These are phyloP conservation scores for Magallana angulata DNA, from an alignment of 1,140 invertebrate species.

Conservation along the genomic window DNA sequence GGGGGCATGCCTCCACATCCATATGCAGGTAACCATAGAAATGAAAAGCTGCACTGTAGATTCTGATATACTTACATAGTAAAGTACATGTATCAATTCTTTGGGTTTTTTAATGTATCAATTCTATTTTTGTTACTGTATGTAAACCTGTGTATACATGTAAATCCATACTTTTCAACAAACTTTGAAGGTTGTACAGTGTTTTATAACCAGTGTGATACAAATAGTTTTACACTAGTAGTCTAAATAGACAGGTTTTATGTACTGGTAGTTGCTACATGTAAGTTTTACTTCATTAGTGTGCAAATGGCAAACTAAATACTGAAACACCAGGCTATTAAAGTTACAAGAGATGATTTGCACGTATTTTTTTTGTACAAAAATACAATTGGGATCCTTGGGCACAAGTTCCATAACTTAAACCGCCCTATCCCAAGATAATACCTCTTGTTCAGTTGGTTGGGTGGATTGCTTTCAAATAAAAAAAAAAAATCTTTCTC, in stretches of 20 bases:
- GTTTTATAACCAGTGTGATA: not conserved
- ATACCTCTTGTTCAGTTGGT: no score
- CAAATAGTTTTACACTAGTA: not conserved
- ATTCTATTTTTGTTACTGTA: no score
- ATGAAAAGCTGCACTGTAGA: not conserved
- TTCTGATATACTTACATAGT: not conserved
- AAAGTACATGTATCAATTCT: not conserved
- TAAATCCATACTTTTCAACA: not conserved
- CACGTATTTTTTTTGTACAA: no score
- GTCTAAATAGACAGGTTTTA: slow-evolving; percentile 5
- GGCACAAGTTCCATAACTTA: no score
- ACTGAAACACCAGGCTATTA: no score
- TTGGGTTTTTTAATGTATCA: no score
- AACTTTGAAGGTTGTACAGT: not conserved
- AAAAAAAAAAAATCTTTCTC: no score
- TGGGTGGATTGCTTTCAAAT: no score
- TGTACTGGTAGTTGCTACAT: no score
- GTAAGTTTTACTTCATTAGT: not conserved
- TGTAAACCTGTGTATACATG: not conserved
- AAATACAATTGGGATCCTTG: no score
- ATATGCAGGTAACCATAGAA: slow-evolving; percentile 35
- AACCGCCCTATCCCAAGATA: no score
- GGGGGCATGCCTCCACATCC: slow-evolving; percentile 57
- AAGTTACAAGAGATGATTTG: no score
- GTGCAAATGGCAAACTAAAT: not conserved